Percentiles rank a stretch among this genome's conserved stretches.
These are phyloP conservation scores for Tachysurus fulvidraco DNA, from an alignment of 2,113 vertebrate genomes.

Conservation along the genomic window DNA sequence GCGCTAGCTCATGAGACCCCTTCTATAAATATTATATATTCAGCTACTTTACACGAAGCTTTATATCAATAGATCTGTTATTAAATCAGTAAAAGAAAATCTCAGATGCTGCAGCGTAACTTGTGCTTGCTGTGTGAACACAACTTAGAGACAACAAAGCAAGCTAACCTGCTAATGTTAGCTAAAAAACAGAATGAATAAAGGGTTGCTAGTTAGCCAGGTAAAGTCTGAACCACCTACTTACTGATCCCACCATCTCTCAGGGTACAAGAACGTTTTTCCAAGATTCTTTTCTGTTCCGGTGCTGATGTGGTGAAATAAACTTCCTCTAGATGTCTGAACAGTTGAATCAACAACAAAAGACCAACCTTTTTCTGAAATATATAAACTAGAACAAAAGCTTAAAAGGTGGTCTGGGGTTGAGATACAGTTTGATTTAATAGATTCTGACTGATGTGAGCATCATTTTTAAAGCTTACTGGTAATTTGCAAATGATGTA, in stretches of 20 bases:
- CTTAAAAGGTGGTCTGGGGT: too few species aligned
- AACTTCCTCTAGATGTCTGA: too few species aligned
- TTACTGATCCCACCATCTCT: too few species aligned
- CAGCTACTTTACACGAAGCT: background rate
- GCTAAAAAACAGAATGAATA: background rate
- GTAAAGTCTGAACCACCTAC: background rate
- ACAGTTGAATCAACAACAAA: too few species aligned
- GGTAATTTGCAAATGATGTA: background rate
- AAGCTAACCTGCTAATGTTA: background rate
- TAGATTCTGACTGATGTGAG: background rate
- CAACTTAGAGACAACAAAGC: background rate
- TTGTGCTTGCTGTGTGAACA: background rate
- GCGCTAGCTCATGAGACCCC: background rate
- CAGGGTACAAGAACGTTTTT: too few species aligned
- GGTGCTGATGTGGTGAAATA: too few species aligned
- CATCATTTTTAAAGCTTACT: background rate
- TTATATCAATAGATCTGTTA: background rate
- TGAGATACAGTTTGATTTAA: background rate
- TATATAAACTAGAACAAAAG: too few species aligned
- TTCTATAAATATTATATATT: background rate
- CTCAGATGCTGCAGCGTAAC: background rate
- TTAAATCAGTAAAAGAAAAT: background rate
- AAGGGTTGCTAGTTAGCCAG: background rate
- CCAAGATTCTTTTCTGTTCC: too few species aligned
- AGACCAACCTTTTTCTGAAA: too few species aligned